Conservation (phyloP, 2,113 vertebrate genomes). For the Eclectus roratus region DNA sequence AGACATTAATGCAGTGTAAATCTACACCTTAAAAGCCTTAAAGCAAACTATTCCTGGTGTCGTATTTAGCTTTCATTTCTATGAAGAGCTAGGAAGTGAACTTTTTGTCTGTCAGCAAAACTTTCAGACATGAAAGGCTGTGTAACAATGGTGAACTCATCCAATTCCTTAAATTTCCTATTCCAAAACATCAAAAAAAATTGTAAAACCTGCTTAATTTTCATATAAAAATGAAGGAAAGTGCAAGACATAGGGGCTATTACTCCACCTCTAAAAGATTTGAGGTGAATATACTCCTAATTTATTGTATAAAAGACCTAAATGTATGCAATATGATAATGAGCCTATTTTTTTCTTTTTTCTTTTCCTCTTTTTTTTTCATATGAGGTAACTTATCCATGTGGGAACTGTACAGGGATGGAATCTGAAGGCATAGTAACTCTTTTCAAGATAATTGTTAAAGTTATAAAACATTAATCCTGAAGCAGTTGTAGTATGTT, state of each 20-base stretch:
- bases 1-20: background rate
- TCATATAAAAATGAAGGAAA: background rate
- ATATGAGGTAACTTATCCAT: background rate
- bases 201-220: background rate
- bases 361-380: background rate
- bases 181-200: background rate
- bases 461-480: background rate
- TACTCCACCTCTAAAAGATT: background rate
- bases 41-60: background rate
- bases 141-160: background rate
- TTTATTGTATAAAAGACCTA: background rate
- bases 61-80: background rate
- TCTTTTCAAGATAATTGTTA: background rate
- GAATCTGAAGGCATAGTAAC: background rate
- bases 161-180: background rate
- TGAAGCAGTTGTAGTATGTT: background rate
- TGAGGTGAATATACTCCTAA: background rate
- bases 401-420: background rate
- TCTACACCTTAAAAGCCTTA: background rate
- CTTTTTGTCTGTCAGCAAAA: background rate
- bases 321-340: background rate
- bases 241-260: background rate
- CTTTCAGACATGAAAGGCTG: background rate
- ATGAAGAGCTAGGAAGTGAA: background rate
- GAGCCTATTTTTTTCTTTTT: too few relatives aligned